Conservation (phyloP, 2,113 vertebrate species). For the Poeciliopsis occidentalis region DNA sequence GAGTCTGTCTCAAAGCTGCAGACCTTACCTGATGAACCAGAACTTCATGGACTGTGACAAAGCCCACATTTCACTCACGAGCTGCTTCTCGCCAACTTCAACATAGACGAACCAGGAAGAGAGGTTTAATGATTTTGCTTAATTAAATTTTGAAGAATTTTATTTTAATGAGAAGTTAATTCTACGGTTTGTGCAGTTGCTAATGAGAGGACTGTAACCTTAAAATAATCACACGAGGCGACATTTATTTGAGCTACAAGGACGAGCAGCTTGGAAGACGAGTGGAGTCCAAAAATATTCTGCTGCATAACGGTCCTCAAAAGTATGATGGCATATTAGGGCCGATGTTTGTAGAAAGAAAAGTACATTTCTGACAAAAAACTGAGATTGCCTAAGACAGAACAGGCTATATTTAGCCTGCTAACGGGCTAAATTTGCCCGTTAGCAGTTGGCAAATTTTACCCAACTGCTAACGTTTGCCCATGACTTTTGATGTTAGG, state of each 20-base stretch:
- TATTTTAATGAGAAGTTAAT: conserved; percentile 15
- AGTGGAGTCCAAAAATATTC: background rate
- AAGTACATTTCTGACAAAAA: too few species aligned
- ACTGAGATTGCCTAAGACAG: too few species aligned
- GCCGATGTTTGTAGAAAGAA: too few species aligned
- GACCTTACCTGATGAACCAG: conserved; percentile 59
- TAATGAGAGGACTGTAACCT: conserved; percentile 12
- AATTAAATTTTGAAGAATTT: conserved; percentile 15
- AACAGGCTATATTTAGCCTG: too few species aligned
- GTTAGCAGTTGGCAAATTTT: too few species aligned
- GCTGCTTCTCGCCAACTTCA: background rate
- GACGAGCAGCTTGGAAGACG: conserved; percentile 1
- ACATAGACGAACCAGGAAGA: conserved; percentile 32
- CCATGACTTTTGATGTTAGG: too few species aligned
- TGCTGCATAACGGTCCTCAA: too few species aligned
- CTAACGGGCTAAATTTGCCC: too few species aligned
- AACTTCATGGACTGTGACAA: conserved; percentile 57
- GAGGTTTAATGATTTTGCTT: conserved; percentile 32
- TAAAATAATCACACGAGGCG: background rate
- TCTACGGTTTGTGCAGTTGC: conserved; percentile 12
- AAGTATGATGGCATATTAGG: too few species aligned
- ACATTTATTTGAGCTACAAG: conserved; percentile 18
- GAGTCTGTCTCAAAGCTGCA: conserved; percentile 17
- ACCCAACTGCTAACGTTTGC: too few species aligned
- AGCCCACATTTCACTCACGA: conserved; percentile 16